Conservation (phyloP, 2,797 vertebrate species). For the Sphenodon punctatus region DNA sequence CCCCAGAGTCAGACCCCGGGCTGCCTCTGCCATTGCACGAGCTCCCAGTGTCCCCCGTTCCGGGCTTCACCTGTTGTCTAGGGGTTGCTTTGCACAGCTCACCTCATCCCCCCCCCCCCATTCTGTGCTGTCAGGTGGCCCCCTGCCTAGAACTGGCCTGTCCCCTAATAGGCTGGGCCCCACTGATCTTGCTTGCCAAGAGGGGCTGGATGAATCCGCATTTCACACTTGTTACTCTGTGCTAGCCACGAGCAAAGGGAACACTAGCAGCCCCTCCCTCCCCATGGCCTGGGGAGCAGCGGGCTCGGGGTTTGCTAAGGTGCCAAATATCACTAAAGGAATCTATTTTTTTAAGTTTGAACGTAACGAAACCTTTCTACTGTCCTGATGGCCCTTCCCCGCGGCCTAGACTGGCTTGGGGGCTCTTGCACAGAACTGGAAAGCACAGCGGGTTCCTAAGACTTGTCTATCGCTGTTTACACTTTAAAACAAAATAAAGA, state of each 20-base stretch:
- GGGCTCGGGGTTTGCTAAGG: background rate
- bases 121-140: background rate
- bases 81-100: background rate
- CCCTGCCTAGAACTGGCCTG: background rate
- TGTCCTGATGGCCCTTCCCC: constrained; percentile 10
- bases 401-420: constrained; percentile 29
- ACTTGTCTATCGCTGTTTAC: constrained; percentile 54
- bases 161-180: too few relatives aligned
- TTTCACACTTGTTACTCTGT: background rate
- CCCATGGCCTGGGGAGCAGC: background rate
- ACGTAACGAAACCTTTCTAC: background rate
- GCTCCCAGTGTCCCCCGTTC: background rate
- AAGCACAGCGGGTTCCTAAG: constrained; percentile 48
- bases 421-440: constrained; percentile 37
- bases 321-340: background rate
- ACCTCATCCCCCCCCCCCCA: background rate
- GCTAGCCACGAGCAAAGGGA: background rate
- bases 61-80: constrained; percentile 37
- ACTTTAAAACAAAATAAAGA: constrained; percentile 65
- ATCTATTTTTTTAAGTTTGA: constrained; percentile 26
- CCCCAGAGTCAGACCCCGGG: background rate
- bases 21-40: constrained; percentile 4
- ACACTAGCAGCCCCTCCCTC: background rate
- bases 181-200: too few relatives aligned
- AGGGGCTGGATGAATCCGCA: background rate